Evolutionary conservation across 1,140 invertebrate genomes (phyloP).

Genomic region (Drosophila navojoa): DNA sequence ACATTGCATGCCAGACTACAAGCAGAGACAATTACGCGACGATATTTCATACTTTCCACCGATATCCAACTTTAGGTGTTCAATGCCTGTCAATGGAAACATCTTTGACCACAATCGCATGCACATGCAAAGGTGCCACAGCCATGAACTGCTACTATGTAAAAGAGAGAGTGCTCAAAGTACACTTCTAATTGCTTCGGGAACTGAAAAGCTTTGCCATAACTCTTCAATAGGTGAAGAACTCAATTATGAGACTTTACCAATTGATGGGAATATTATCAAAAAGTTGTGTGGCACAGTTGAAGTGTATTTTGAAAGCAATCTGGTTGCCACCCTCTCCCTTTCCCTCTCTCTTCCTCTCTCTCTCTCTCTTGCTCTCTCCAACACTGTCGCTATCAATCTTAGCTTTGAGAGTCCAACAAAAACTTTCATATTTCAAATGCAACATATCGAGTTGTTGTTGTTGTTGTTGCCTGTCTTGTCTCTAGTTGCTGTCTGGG

Average conservation of each 20-base stretch:
- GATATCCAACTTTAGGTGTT: no score
- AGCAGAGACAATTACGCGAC: no score
- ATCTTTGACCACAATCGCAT: no score
- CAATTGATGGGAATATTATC: background rate
- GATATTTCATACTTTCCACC: no score
- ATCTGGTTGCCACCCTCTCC: background rate
- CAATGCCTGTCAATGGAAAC: no score
- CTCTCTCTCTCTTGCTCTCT: background rate
- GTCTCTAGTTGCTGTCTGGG: constrained; percentile 34
- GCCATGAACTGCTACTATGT: no score
- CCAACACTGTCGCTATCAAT: background rate
- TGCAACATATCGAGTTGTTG: constrained; percentile 35
- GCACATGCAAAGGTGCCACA: background rate
- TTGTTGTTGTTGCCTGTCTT: constrained; percentile 19
- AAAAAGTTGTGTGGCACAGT: background rate
- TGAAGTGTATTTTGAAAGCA: background rate
- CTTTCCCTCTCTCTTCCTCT: background rate
- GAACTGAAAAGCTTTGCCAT: no score
- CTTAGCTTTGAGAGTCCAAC: constrained; percentile 19
- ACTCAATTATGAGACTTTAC: background rate
- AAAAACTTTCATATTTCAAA: constrained; percentile 50
- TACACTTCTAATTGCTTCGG: background rate
- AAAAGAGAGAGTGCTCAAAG: no score
- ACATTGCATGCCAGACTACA: no score
- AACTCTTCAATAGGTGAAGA: no score